A percentile compares a stretch with the other conserved stretches of the same genome.
phyloP scores from a whole-genome alignment of 1,140 invertebrate species.

The Battus philenor region DNA sequence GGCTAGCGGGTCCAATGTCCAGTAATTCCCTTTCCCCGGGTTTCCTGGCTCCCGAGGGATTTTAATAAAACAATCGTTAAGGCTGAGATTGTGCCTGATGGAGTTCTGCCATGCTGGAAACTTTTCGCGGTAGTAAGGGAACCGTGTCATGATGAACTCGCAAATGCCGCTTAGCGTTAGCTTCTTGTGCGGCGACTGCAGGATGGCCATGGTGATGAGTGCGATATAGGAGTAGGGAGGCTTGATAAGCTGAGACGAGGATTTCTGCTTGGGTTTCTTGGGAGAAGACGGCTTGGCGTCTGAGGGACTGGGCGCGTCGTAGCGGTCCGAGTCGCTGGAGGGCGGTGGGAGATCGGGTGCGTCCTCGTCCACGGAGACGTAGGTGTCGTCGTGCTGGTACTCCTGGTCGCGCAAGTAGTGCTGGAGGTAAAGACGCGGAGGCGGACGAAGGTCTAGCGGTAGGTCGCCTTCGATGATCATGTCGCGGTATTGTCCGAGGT shows the following conservation, averaged over 20 bases:
- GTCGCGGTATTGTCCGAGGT: conserved; percentile 62
- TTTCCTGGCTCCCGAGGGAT: conserved; percentile 98
- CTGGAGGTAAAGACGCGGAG: conserved; percentile 57
- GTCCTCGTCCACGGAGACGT: conserved; percentile 67
- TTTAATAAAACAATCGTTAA: conserved; percentile 99
- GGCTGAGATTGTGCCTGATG: conserved; percentile 96
- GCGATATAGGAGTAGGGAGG: conserved; percentile 99
- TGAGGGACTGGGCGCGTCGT: conserved; percentile 55
- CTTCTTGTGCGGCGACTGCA: conserved; percentile 98
- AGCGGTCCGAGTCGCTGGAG: conserved; percentile 61
- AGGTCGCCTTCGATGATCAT: conserved; percentile 69
- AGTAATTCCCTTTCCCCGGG: conserved; percentile 99
- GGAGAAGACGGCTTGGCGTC: conserved; percentile 55
- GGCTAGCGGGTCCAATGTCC: conserved; percentile 97
- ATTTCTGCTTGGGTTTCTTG: conserved; percentile 63
- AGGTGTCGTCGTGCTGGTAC: conserved; percentile 58
- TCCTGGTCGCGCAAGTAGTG: conserved; percentile 61
- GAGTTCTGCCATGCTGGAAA: conserved; percentile 98
- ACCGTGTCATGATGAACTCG: conserved; percentile 99
- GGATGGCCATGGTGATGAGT: conserved; percentile 97
- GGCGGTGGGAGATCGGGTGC: conserved; percentile 55
- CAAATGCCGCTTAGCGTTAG: conserved; percentile 98
- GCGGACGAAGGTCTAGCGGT: conserved; percentile 60
- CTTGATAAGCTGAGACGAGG: conserved; percentile 78
- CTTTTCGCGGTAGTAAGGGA: conserved; percentile 96